Conservation (phyloP, 2,113 vertebrate species). For the Archilochus colubris region DNA sequence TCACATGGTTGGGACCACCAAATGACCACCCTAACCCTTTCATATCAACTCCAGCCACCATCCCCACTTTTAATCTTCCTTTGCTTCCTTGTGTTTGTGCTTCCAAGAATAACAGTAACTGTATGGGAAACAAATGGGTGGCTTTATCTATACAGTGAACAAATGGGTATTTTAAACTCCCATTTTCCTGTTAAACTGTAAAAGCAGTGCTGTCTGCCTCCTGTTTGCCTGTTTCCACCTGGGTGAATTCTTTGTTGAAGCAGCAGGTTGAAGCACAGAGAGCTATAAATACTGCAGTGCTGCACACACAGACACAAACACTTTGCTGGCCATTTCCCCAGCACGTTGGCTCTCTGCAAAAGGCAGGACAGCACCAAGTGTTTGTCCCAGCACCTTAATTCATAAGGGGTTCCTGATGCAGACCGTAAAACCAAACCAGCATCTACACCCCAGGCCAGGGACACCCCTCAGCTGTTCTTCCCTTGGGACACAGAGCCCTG, state of each 20-base stretch:
- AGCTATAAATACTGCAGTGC: neutral
- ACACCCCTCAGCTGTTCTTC: neutral
- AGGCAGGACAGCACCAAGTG: fast-evolving
- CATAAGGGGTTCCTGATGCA: fast-evolving
- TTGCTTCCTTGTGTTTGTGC: neutral
- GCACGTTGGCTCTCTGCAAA: fast-evolving
- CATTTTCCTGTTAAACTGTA: neutral
- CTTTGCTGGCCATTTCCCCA: neutral
- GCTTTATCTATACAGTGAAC: neutral
- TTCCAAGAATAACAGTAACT: neutral
- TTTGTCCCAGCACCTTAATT: neutral
- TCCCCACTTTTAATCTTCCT: neutral
- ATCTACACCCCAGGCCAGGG: fast-evolving
- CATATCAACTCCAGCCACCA: neutral
- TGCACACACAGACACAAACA: neutral
- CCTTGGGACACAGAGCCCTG: fast-evolving
- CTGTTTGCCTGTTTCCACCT: neutral
- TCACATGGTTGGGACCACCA: fast-evolving
- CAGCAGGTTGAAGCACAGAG: neutral
- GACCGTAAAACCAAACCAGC: neutral
- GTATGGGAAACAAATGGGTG: fast-evolving
- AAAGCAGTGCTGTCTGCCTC: neutral
- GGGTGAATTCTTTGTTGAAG: neutral
- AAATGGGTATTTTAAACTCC: neutral
- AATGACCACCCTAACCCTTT: too few relatives aligned